Base-by-base conservation (phyloP, 2,888 invertebrate species). In the Griposia aprilina region DNA sequence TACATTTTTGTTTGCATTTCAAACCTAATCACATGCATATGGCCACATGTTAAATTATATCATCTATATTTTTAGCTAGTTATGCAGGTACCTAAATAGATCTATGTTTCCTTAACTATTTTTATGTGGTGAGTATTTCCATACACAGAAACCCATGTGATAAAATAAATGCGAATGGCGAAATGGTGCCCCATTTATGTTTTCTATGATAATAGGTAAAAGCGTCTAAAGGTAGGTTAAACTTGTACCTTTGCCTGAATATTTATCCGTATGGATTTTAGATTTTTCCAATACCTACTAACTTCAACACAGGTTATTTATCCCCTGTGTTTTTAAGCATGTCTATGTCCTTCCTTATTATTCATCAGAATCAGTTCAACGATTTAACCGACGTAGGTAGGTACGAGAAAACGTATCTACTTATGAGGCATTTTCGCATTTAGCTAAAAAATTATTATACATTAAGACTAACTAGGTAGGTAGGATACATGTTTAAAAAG, bases 21-120 rank as follows among this genome's bases (percentile, higher is more conserved):
- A 63, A 78, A 86, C 87, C 86, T 86, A 67, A 86, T 86, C 87
- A 55, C 62, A 36, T 69, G 77, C 63, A 36, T 76, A 57, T 75
- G 60, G 36, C 52, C 62, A 57, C 67, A 68, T 63, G 62, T 72
- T 76, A 77, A 66, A 69, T 74, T 45, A 65, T 52, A 55, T 60
- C 68, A 84, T 72, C 23, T 45, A 11, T 57, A 80, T 60, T 84
- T 41, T 81, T 72, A 68, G 67, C 26, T 15, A n/a, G 48, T 41
- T 71, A 30, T 55, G 26, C 50, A 48, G 23, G 26, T 65, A 20
- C 13, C 26, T 48, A 55, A 3, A 7, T 50, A 57, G 50, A 23
- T 17, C 17, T 59, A 41, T 36, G 30, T 41, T 76, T 23, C n/a
- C 26, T 36, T 45, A 6, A n/a, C 17, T 52, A 60, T 6, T 63